These are phyloP conservation scores for Scelioninae gen. 1 DNA, from an alignment of 2,888 invertebrate genomes.

Conservation along the genomic window DNA sequence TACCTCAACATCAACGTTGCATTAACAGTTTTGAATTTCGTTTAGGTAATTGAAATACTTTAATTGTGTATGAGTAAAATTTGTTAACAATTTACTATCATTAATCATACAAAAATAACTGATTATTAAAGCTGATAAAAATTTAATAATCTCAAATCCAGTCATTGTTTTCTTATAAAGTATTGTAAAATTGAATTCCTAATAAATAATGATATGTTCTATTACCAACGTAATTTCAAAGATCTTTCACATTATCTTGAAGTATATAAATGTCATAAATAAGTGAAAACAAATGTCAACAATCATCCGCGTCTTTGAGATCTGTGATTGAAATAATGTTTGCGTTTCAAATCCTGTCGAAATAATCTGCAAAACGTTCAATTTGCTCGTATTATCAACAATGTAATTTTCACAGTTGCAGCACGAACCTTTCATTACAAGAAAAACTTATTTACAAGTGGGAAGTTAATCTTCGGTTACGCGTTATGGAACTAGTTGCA, in stretches of 20 bases:
- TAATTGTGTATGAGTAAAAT: slow-evolving; percentile 13
- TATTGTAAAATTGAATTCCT: slow-evolving; percentile 1
- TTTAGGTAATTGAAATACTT: slow-evolving; percentile 30
- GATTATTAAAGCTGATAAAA: not conserved
- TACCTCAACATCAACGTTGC: not conserved
- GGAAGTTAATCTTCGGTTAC: slow-evolving; percentile 53
- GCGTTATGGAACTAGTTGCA: slow-evolving; percentile 38
- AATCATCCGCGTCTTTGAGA: slow-evolving; percentile 4
- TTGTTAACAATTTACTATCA: not conserved
- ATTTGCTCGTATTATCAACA: slow-evolving; percentile 43
- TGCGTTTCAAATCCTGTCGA: slow-evolving; percentile 3
- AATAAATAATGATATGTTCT: not conserved
- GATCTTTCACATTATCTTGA: not conserved
- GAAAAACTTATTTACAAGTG: slow-evolving; percentile 34
- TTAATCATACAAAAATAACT: not conserved
- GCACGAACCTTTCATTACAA: slow-evolving; percentile 23
- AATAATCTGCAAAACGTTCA: slow-evolving; percentile 25
- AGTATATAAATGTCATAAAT: slow-evolving; percentile 22
- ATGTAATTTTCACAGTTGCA: slow-evolving; percentile 29
- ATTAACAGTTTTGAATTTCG: slow-evolving; percentile 22
- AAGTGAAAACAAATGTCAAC: slow-evolving; percentile 34
- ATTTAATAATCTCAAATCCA: no score
- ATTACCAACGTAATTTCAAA: slow-evolving; percentile 6
- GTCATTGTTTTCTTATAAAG: no score
- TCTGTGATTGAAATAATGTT: slow-evolving; percentile 9